phyloP scores from a whole-genome alignment of 2,113 vertebrate genomes.

The Stigmatopora argus region DNA sequence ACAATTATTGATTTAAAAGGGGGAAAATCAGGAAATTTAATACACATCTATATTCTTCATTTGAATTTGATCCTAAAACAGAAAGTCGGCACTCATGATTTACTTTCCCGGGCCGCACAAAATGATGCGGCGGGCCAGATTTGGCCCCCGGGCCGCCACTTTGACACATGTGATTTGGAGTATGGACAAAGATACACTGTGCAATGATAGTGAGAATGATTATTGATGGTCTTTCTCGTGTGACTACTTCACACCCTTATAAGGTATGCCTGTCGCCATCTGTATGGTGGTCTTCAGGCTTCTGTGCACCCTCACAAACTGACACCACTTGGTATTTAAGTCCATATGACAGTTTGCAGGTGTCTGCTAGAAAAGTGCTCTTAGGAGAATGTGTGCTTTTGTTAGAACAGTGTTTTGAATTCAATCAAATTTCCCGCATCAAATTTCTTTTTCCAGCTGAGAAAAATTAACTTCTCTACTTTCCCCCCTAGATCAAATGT shows the following conservation, averaged over 20 bases:
- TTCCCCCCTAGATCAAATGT: not conserved
- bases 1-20: too few species aligned
- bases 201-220: slow-evolving; percentile 12
- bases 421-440: not conserved
- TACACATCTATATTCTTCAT: too few species aligned
- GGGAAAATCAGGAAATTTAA: too few species aligned
- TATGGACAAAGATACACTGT: slow-evolving; percentile 14
- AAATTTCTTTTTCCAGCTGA: not conserved
- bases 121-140: too few species aligned
- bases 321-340: slow-evolving; percentile 43
- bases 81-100: too few species aligned
- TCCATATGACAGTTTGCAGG: slow-evolving; percentile 1
- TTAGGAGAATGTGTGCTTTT: not conserved
- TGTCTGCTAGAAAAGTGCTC: slow-evolving; percentile 12
- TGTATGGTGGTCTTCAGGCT: slow-evolving; percentile 9
- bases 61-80: too few species aligned
- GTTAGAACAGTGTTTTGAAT: not conserved
- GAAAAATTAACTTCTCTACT: not conserved
- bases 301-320: slow-evolving; percentile 9
- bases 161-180: too few species aligned
- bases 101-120: too few species aligned
- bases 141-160: too few species aligned
- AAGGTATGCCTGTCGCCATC: slow-evolving; percentile 49
- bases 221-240: slow-evolving; percentile 15
- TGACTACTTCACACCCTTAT: slow-evolving; percentile 50